A percentile compares a stretch with the other conserved stretches of the same genome.
These are phyloP conservation scores for Dicentrarchus labrax DNA, from an alignment of 2,113 vertebrate species.

Conservation along the genomic window DNA sequence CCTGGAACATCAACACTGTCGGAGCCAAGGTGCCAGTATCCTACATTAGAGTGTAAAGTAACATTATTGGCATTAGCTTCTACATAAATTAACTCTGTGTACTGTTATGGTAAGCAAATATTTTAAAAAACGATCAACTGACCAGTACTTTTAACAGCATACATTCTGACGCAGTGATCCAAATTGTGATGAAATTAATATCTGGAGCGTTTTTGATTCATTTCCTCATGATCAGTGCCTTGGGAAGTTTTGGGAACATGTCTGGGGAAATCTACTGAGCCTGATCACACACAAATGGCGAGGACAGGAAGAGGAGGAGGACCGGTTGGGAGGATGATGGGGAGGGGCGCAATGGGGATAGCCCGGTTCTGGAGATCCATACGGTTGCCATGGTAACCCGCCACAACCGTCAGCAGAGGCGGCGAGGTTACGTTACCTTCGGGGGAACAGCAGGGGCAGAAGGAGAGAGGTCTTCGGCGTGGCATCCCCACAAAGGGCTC, in stretches of 20 bases:
- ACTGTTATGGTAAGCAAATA: not conserved
- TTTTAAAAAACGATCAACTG: not conserved
- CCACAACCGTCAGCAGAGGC: constrained; percentile 78
- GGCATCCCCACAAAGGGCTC: constrained; percentile 97
- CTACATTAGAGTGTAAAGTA: not conserved
- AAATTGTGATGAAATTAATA: not conserved
- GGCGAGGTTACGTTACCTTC: constrained; percentile 96
- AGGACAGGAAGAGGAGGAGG: constrained; percentile 26
- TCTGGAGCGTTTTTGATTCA: not conserved
- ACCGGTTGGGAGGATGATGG: not conserved
- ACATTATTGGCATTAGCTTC: not conserved
- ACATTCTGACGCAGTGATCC: not conserved
- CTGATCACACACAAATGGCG: constrained; percentile 30
- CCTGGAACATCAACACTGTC: not conserved
- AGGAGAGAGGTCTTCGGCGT: constrained; percentile 97
- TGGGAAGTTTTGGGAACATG: constrained; percentile 6
- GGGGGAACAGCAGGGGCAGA: constrained; percentile 99
- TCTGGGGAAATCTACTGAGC: constrained; percentile 76
- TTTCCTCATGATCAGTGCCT: not conserved
- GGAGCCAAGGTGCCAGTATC: not conserved
- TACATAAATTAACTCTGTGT: not conserved
- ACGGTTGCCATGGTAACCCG: constrained; percentile 79
- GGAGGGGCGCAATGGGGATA: not conserved
- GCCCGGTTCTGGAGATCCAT: constrained; percentile 70
- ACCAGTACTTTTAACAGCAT: not conserved